Percentiles rank a stretch among this genome's conserved stretches.
These are phyloP conservation scores for Vespertilio murinus DNA, from an alignment of 2,797 vertebrate species.

Conservation along the genomic window DNA sequence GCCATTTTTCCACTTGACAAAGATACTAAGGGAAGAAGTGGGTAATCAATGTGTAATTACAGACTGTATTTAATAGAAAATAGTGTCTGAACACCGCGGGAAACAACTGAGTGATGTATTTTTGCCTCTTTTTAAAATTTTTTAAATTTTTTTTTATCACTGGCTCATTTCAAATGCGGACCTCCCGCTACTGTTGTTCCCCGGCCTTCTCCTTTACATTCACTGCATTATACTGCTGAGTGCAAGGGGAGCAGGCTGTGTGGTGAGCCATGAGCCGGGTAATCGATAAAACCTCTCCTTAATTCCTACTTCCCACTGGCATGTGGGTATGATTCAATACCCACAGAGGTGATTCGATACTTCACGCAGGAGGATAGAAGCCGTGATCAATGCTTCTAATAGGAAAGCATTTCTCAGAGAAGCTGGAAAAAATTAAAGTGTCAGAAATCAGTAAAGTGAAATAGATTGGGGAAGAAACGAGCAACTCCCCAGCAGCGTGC, in stretches of 20 bases:
- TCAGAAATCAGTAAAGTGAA: conserved; percentile 46
- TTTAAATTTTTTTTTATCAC: conserved; percentile 13
- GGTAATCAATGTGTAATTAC: not conserved
- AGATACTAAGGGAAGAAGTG: not conserved
- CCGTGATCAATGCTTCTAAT: conserved; percentile 14
- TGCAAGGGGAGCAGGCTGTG: not conserved
- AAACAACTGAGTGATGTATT: not conserved
- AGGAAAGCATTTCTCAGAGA: conserved; percentile 43
- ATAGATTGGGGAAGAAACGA: not conserved
- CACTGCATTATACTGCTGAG: not conserved
- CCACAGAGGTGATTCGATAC: not conserved
- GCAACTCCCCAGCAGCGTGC: not conserved
- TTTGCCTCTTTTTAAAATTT: not conserved
- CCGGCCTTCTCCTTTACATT: not conserved
- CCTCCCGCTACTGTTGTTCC: fast-evolving
- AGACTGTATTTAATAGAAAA: not conserved
- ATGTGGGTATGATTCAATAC: not conserved
- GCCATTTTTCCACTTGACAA: not conserved
- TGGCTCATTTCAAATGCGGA: not conserved
- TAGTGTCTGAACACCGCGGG: not conserved
- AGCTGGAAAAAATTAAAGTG: conserved; percentile 41
- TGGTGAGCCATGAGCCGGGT: not conserved
- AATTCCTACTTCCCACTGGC: not conserved
- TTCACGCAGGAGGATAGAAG: not conserved
- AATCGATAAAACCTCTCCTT: not conserved